Base-by-base conservation (phyloP, 2,888 invertebrate genomes). In the Drosophila mimetica region DNA sequence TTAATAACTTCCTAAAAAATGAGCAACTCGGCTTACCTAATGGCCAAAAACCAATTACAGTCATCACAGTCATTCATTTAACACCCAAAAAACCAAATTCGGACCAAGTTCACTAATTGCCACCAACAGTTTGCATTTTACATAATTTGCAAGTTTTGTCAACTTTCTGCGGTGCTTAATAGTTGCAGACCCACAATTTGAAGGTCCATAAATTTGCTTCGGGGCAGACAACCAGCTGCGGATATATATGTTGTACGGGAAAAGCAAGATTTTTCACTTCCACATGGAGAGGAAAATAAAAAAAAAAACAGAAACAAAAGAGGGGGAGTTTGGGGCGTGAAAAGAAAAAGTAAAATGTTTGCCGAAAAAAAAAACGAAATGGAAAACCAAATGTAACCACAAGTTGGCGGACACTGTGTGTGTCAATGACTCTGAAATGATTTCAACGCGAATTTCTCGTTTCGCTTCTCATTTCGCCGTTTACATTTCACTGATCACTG, bases 391-490 rank as follows among this genome's bases (percentile, higher is more conserved):
- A 39, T 11, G 14, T 14, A 71, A 54, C 16, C 54, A 71, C 73
- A 52, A 60, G 60, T 59, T 57, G 59, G 61, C 63, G 52, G 47
- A 52, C 46, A 54, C 53, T 20, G 46, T 47, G 32, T 44, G 78
- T 86, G 82, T 86, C 82, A 83, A 86, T 83, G 82, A 83, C 82
- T 83, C 81, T 86, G 87, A 86, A 84, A 85, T 84, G 77, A 76
- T 81, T 77, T 78, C 66, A 78, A 69, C 67, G 78, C 69, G 67
- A 82, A 76, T 84, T 82, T 82, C 84, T 75, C 85, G 72, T 77
- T 76, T 78, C 66, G 55, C 64, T 75, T 83, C 55, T 41, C 69
- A 52, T 73, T 75, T 60, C 53, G 47, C 63, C 72, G 81, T 41
- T 48, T 61, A 71, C 69, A 46, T 69, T 69, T 70, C 41, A 70